Base-by-base conservation (phyloP, 2,888 invertebrate genomes). In the Caenorhabditis sp. region DNA sequence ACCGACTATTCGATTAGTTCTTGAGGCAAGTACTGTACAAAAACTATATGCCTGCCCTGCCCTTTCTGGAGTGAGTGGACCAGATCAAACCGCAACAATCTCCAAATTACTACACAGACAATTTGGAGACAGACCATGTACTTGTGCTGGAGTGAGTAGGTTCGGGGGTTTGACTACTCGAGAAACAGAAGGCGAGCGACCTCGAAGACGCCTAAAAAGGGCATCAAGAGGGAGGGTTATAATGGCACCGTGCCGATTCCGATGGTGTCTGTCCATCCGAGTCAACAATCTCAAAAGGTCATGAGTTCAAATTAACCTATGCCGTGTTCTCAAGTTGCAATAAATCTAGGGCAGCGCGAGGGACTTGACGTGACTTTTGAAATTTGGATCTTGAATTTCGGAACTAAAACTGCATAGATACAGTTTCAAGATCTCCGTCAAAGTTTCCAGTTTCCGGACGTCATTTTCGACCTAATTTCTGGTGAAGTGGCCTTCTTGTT, bases 171-270 rank as follows among this genome's bases (percentile, higher is more conserved):
- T 64, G 64, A 51, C 74, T 74, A 76, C 76, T 76, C 76, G 67
- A 76, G 67, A 65, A 74, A 35, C n/a, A n/a, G 58, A 24, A 44
- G 5, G 72, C 64, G 56, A 76, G n/a, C 67, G 76, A 76, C 76
- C 76, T 76, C 76, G 67, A 76, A 76, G 67, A 60, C n/a, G n/a
- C 67, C 40, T 26, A 60, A 74, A 76, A 76, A 76, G 76, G 76
- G 53, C 67, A 76, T 76, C 76, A 76, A 76, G 76, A 67, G 76
- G n/a, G n/a, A n/a, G n/a, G n/a, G 76, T 76, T 76, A 76, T 76
- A 76, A 76, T 76, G 76, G 76, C 76, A 76, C 58, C 37, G n/a
- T 28, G 24, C 64, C 56, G 8, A 20, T 67, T 32, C 40, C 40
- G 26, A 32, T 53, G 53, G 67, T 76, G 67, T 67, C 76, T 67